Conservation (phyloP, 2,888 invertebrate species). For the Troilus luridus region DNA sequence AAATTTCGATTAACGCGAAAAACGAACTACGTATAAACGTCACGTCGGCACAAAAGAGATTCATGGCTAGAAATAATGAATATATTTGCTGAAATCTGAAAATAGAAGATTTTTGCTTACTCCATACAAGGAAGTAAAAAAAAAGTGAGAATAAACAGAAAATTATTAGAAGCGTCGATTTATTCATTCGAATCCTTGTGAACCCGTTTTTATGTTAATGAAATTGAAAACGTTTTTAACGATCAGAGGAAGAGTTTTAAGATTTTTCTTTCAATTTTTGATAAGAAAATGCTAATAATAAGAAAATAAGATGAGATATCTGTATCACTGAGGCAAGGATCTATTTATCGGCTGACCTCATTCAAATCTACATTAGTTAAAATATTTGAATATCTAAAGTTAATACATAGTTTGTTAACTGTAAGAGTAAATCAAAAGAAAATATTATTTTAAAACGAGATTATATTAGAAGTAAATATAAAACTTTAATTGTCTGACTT, state of each 20-base stretch:
- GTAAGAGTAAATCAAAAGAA: no score
- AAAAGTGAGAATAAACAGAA: neutral
- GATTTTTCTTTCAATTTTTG: neutral
- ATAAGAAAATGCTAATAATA: conserved; percentile 23
- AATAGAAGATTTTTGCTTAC: no score
- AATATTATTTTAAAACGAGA: no score
- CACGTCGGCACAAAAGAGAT: no score
- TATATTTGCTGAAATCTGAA: no score
- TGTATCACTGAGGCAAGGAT: conserved; percentile 20
- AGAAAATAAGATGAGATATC: neutral
- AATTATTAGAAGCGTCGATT: neutral
- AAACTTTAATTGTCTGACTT: no score
- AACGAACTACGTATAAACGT: no score
- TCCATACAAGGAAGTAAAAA: neutral
- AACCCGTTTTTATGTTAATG: neutral
- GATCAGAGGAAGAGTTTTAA: neutral
- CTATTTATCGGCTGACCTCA: conserved; percentile 20
- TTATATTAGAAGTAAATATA: no score
- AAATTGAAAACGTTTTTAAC: neutral
- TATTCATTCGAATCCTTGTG: neutral
- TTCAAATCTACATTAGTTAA: conserved; percentile 13
- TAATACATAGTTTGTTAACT: neutral
- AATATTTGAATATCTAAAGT: neutral
- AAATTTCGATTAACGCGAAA: no score
- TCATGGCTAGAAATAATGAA: no score